Base-by-base conservation (phyloP, 2,797 vertebrate genomes). In the Hozukius guyotensis region DNA sequence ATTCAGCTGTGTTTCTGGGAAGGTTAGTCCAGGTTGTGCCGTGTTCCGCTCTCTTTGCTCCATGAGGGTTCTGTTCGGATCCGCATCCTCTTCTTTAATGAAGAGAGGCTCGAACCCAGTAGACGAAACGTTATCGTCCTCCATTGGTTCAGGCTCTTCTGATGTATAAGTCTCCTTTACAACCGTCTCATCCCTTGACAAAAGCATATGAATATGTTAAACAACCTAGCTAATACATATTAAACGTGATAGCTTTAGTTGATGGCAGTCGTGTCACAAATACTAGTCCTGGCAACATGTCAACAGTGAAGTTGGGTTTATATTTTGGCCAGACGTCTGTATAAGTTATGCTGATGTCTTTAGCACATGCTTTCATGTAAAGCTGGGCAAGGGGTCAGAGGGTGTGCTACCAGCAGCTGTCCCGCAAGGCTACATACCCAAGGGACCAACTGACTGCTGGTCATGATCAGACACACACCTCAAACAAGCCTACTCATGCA, bases 81-180 rank as follows among this genome's bases (percentile, higher is more conserved):
- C 87, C 5, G 31, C 87, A 4, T 82, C 77, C 16, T 95, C 93
- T 74, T 95, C 95, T 63, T 80, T 82, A 79, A 95, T 96, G 75
- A 95, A 90, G 65, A 95, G 94, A 22, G 91, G 80, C 22, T 87
- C 72, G 2, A 85, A 86, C 32, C 76, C 90, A 56, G 68, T 32
- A 0, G 83, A 77, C 22, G 84, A 80, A 59, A 80, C 20, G 20
- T 84, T 82, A 6, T 85, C 72, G 4, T 91, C 90, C 10, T 94
- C 92, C 94, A 94, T 95, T 24, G 80, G 22, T 75, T 81, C 60
- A 8, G 31, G 12, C 8, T 66, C 25, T 76, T 70, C 31, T 2
- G 38, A 66, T 65, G 57, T 27, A 72, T 18, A 31, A 49, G 60
- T 38, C 70, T 52, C 9, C 63, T 77, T 74, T 56, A 83, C 8